Evolutionary conservation across 2,888 invertebrate species (phyloP).

Genomic region (Tethea ocularis): DNA sequence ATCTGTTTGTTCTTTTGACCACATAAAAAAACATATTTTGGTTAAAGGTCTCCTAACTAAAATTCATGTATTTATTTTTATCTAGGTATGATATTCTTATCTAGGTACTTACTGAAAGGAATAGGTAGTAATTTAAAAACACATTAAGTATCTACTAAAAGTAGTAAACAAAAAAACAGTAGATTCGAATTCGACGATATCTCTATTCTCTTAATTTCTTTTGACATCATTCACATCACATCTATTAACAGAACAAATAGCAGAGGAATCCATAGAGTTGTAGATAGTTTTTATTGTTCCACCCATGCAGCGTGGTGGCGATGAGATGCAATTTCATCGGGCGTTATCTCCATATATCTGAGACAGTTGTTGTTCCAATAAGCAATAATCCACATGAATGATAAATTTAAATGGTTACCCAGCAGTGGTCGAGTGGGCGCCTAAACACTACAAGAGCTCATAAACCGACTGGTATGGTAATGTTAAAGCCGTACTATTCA

Average conservation of each 20-base stretch:
- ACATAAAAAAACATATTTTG: neutral
- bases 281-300: neutral
- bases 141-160: neutral
- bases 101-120: too few relatives aligned
- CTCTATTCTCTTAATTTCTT: neutral
- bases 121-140: too few relatives aligned
- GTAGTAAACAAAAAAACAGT: too few relatives aligned
- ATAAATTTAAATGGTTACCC: constrained; percentile 75
- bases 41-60: neutral
- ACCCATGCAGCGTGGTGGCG: constrained; percentile 18
- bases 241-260: neutral
- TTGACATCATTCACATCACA: neutral
- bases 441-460: constrained; percentile 78
- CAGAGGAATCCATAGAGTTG: neutral
- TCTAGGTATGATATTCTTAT: neutral
- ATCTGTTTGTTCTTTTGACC: constrained; percentile 8
- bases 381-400: constrained; percentile 75
- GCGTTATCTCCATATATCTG: constrained; percentile 64
- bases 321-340: constrained; percentile 28
- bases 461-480: constrained; percentile 81
- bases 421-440: constrained; percentile 74
- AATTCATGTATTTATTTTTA: neutral
- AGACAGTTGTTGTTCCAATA: constrained; percentile 71
- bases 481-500: constrained; percentile 60
- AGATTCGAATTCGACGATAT: neutral